Base-by-base conservation (phyloP, 2,113 vertebrate genomes). In the Eurypyga helias region DNA sequence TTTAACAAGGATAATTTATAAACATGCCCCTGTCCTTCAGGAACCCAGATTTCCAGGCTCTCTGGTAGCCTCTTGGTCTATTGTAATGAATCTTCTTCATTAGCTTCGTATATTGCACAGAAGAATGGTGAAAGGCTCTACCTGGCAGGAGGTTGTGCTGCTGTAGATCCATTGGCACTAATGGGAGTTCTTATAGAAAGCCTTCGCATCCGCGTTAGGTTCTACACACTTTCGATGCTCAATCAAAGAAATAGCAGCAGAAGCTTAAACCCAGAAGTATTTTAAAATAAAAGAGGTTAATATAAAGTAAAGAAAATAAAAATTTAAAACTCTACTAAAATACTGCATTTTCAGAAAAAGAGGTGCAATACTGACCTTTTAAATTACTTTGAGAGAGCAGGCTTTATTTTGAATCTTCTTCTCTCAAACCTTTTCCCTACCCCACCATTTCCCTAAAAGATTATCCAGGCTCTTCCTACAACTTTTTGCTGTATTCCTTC, bases 101-200 rank as follows among this genome's bases (percentile, higher is more conserved):
- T 1, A 54, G 46, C 11, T 81, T 52, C 24, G 70, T 51, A 34
- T 36, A 14, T 2, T 26, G 28, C 46, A 58, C 28, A 24, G 6
- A 66, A 20, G 43, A 26, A 29, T 9, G n/a, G 41, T 21, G 7
- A 38, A 69, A 62, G 43, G 6, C 2, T 66, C 28, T 11, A 25
- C 20, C 31, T 86, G 49, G 41, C 65, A 88, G 71, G 36, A 89
- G 5, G 16, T 19, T 17, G 52, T 41, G 62, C 29, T 78, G 49
- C 6, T 36, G 57, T 25, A 49, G 49, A 36, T 28, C 21, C 64
- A 45, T 4, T 13, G 54, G 38, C 12, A 10, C 0, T 0, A 38
- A 3, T 3, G 21, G 54, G 25, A 65, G 15, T 13, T 82, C 38
- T 33, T 21, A 33, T 0, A 28, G 84, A 48, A 66, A 52, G 13